Evolutionary conservation across 1,140 invertebrate genomes (phyloP).

Genomic region (Homarus americanus): DNA sequence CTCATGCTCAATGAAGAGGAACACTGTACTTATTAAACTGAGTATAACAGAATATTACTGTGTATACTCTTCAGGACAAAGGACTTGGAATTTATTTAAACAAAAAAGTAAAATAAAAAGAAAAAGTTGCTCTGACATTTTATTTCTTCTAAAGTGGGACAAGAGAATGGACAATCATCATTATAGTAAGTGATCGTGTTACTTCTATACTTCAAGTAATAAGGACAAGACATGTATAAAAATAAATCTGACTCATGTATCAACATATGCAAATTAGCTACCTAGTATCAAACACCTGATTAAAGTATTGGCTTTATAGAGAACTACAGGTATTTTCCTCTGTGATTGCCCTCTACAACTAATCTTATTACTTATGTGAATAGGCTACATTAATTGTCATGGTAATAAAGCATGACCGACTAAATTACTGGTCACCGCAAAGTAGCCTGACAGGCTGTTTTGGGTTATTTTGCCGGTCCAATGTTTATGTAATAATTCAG

Average conservation of each 20-base stretch:
- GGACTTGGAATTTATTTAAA: conserved; percentile 19
- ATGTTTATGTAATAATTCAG: too few species aligned
- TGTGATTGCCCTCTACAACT: not conserved
- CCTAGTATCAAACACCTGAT: not conserved
- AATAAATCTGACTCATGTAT: conserved; percentile 38
- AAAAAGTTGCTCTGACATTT: conserved; percentile 46
- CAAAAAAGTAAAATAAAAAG: conserved; percentile 30
- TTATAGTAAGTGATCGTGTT: conserved; percentile 25
- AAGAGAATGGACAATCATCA: conserved; percentile 43
- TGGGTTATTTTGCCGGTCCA: too few species aligned
- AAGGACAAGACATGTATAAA: conserved; percentile 32
- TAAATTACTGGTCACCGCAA: too few species aligned
- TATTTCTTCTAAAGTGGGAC: conserved; percentile 45
- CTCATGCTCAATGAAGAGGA: conserved; percentile 40
- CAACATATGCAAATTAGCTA: conserved; percentile 46
- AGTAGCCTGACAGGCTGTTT: too few species aligned
- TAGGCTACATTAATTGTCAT: too few species aligned
- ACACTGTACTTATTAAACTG: conserved; percentile 26
- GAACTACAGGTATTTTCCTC: not conserved
- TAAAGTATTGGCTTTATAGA: not conserved
- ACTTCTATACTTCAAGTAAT: conserved; percentile 11
- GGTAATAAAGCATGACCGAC: too few species aligned
- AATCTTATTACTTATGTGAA: not conserved
- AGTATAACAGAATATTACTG: conserved; percentile 14
- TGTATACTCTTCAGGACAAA: conserved; percentile 44